Percentiles rank a stretch among this genome's conserved stretches.
These are phyloP conservation scores for Parazoanthus atlanticus DNA, from an alignment of 92 coral and sea anemone genomes.

Conservation along the genomic window DNA sequence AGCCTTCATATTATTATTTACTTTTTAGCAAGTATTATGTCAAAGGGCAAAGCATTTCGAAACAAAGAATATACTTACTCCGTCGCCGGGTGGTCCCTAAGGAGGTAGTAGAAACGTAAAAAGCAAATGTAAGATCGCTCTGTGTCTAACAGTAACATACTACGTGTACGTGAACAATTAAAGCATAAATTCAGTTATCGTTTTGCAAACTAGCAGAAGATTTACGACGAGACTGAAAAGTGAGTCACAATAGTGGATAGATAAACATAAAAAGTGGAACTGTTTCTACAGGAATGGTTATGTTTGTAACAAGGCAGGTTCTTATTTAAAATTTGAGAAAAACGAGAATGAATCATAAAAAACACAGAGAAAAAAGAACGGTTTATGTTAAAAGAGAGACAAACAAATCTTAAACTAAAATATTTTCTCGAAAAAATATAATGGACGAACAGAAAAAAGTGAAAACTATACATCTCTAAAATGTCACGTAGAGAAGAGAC, in stretches of 20 bases:
- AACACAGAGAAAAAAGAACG: too few relatives aligned
- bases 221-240: too few relatives aligned
- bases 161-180: background rate
- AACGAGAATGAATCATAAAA: too few relatives aligned
- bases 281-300: too few relatives aligned
- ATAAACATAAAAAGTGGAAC: too few relatives aligned
- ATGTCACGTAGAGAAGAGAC: background rate
- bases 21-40: too few relatives aligned
- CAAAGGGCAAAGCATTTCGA: background rate
- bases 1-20: too few relatives aligned
- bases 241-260: background rate
- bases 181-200: background rate
- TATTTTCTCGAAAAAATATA: too few relatives aligned
- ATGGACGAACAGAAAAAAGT: too few relatives aligned
- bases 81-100: constrained; percentile 97
- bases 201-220: background rate
- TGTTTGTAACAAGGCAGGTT: background rate
- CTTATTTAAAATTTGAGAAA: too few relatives aligned
- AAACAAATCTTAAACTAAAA: too few relatives aligned
- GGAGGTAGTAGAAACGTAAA: constrained; percentile 1
- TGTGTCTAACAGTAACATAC: background rate
- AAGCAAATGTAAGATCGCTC: background rate
- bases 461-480: background rate
- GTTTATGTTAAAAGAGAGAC: too few relatives aligned
- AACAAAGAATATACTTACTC: constrained; percentile 63